phyloP scores from a whole-genome alignment of 1,140 invertebrate genomes.

The Stegodyphus dumicola region DNA sequence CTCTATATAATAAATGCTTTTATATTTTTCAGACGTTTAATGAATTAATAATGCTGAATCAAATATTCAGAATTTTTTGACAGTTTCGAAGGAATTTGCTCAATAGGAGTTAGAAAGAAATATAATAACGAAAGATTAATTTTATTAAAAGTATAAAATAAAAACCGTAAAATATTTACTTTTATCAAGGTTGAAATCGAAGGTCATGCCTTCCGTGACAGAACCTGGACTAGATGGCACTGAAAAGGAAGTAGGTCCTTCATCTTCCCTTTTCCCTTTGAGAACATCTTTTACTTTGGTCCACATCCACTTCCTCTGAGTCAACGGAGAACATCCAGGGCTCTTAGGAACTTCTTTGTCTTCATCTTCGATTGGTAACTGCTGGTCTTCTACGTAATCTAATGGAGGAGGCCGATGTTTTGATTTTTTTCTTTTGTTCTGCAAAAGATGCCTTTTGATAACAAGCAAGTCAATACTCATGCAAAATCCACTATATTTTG shows the following conservation, averaged over 20 bases:
- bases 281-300: conserved; percentile 80
- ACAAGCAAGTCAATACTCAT: too few species aligned
- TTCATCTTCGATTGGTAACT: neutral
- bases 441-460: neutral
- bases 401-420: conserved; percentile 25
- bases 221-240: conserved; percentile 76
- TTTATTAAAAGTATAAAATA: too few species aligned
- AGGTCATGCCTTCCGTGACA: neutral
- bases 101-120: too few species aligned
- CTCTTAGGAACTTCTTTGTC: conserved; percentile 47
- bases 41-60: too few species aligned
- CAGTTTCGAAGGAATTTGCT: too few species aligned
- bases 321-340: conserved; percentile 67
- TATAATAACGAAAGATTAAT: too few species aligned
- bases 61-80: too few species aligned
- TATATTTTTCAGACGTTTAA: too few species aligned
- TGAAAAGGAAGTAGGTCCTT: conserved; percentile 66
- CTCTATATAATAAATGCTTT: too few species aligned
- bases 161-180: neutral
- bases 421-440: conserved; percentile 43
- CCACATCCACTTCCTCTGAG: conserved; percentile 74
- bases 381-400: conserved; percentile 9
- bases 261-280: conserved; percentile 68
- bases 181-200: conserved; percentile 44
- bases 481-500: too few species aligned